Evolutionary conservation across 1,140 invertebrate species (phyloP).

Genomic region (Chlorops oryzae): DNA sequence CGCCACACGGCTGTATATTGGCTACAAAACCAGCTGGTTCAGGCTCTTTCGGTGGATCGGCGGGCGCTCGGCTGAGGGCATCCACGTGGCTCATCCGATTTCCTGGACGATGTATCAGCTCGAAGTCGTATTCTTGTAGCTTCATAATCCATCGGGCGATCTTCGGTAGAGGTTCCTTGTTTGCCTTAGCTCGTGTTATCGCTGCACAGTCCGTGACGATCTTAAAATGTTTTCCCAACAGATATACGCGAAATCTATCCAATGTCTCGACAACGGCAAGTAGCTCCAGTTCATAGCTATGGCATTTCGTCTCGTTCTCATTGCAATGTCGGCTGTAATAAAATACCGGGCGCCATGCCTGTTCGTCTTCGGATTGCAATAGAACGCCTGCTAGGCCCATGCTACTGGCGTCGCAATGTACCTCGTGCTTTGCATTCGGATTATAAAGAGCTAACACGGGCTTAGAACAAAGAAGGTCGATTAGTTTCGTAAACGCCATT

Average conservation of each 20-base stretch:
- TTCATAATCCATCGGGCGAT: slow-evolving; percentile 21
- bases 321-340: slow-evolving; percentile 34
- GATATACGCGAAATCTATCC: slow-evolving; percentile 32
- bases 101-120: slow-evolving; percentile 2
- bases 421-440: slow-evolving; percentile 4
- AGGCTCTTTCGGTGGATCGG: neutral
- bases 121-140: slow-evolving; percentile 9
- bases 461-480: slow-evolving; percentile 6
- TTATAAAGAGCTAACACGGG: slow-evolving; percentile 20
- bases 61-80: slow-evolving; percentile 13
- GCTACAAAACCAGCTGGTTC: neutral
- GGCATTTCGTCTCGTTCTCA: slow-evolving; percentile 41
- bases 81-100: slow-evolving; percentile 16
- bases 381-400: slow-evolving; percentile 22
- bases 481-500: slow-evolving; percentile 13
- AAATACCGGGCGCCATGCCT: neutral
- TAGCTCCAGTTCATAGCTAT: slow-evolving; percentile 48
- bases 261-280: slow-evolving; percentile 27
- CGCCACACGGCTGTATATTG: neutral
- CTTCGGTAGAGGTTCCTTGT: slow-evolving; percentile 36
- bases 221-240: slow-evolving; percentile 37
- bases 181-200: slow-evolving; percentile 36
- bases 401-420: slow-evolving; percentile 24
- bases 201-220: slow-evolving; percentile 43
- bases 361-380: slow-evolving; percentile 14